phyloP scores from a whole-genome alignment of 1,140 invertebrate species.

The Psilanteris sp. region DNA sequence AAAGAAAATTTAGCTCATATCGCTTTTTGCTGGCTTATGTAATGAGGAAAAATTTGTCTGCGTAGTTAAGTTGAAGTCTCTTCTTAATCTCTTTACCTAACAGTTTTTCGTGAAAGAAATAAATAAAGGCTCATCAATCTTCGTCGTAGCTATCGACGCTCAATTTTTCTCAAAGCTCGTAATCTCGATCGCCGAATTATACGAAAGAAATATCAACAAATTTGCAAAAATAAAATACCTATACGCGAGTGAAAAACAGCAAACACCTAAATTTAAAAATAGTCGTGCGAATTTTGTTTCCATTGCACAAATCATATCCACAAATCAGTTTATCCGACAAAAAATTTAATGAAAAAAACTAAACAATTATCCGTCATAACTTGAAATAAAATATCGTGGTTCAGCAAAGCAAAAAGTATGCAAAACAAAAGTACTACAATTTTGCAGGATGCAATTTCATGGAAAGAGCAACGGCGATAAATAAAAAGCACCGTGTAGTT shows the following conservation, averaged over 20 bases:
- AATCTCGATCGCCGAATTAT: slow-evolving; percentile 4
- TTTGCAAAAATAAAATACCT: background rate
- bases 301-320: slow-evolving; percentile 18
- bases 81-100: slow-evolving; percentile 5
- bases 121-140: slow-evolving; percentile 27
- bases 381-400: slow-evolving; percentile 44
- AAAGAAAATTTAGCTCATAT: too few species aligned
- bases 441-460: slow-evolving; percentile 47
- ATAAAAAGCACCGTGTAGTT: slow-evolving; percentile 68
- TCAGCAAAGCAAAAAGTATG: slow-evolving; percentile 33
- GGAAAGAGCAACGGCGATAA: slow-evolving; percentile 66
- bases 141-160: slow-evolving; percentile 9
- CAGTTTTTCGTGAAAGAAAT: background rate
- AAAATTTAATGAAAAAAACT: slow-evolving; percentile 34
- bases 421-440: slow-evolving; percentile 38
- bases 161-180: slow-evolving; percentile 13
- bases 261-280: too few species aligned
- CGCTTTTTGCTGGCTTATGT: too few species aligned
- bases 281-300: slow-evolving; percentile 2
- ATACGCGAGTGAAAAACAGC: too few species aligned
- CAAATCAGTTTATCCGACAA: slow-evolving; percentile 23
- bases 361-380: slow-evolving; percentile 52
- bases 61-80: slow-evolving; percentile 1
- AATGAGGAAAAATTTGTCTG: background rate
- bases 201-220: slow-evolving; percentile 13